Conservation (phyloP, 2,797 vertebrate species). For the Coluber constrictor region DNA sequence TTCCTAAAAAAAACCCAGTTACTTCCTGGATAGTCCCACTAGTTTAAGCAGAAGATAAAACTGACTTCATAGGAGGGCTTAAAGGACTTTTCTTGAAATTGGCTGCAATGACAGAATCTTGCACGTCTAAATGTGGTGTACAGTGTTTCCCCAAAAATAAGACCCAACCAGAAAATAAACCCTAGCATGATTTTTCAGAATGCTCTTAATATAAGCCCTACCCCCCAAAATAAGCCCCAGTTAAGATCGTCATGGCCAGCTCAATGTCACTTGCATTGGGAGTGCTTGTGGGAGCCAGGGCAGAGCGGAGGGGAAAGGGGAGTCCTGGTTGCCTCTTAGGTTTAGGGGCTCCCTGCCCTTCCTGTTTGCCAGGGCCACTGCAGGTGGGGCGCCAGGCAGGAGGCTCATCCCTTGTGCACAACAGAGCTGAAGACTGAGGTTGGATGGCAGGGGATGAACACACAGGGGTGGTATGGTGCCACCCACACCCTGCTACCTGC, state of each 20-base stretch:
- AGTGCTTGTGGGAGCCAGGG: too few relatives aligned
- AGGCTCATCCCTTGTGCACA: background rate
- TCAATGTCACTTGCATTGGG: too few relatives aligned
- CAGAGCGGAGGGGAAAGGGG: too few relatives aligned
- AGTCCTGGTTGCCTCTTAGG: background rate
- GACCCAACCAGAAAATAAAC: too few relatives aligned
- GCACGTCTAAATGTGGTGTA: background rate
- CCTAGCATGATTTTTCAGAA: too few relatives aligned
- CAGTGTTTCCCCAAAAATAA: background rate
- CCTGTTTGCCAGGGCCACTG: background rate
- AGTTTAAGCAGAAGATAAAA: background rate
- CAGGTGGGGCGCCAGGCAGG: accelerated
- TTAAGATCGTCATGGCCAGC: too few relatives aligned
- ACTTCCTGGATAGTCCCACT: background rate
- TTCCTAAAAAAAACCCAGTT: background rate
- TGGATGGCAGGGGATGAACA: background rate
- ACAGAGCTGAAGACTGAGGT: background rate
- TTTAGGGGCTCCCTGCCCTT: background rate
- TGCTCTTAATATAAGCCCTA: too few relatives aligned
- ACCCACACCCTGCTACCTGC: too few relatives aligned
- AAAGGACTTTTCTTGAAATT: background rate
- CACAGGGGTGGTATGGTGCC: too few relatives aligned
- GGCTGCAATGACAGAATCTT: background rate
- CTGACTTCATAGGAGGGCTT: background rate
- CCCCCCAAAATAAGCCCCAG: too few relatives aligned